phyloP scores from a whole-genome alignment of 2,113 vertebrate genomes.

The Solenodon paradoxus region DNA sequence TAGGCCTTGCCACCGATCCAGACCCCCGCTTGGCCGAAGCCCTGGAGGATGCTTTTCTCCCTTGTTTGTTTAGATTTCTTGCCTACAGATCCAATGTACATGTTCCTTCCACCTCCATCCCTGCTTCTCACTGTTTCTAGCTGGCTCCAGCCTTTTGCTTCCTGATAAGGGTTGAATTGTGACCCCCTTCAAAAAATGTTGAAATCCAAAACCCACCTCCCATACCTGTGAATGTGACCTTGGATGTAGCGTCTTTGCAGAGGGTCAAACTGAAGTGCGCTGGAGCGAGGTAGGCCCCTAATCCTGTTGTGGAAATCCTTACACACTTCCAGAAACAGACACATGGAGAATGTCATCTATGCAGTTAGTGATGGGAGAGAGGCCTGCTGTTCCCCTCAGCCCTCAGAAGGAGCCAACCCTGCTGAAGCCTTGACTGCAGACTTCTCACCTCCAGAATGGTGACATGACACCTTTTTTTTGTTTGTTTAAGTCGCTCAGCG shows the following conservation, averaged over 20 bases:
- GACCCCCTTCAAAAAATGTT: background rate
- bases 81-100: background rate
- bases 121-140: background rate
- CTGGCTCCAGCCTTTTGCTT: background rate
- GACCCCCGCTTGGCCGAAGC: background rate
- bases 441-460: background rate
- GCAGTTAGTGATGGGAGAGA: background rate
- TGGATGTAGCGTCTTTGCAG: background rate
- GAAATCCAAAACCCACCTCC: background rate
- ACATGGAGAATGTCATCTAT: accelerated
- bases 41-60: no score
- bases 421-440: background rate
- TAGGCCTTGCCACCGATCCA: background rate
- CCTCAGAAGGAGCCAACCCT: background rate
- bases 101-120: background rate
- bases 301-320: background rate
- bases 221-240: background rate
- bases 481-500: background rate
- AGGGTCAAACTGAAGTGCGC: background rate
- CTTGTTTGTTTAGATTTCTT: background rate
- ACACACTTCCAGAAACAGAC: background rate
- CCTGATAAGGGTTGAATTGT: background rate
- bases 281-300: background rate
- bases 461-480: no score
- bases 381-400: background rate